These are phyloP conservation scores for Xylocopa sonorina DNA, from an alignment of 1,140 invertebrate genomes.

Conservation along the genomic window DNA sequence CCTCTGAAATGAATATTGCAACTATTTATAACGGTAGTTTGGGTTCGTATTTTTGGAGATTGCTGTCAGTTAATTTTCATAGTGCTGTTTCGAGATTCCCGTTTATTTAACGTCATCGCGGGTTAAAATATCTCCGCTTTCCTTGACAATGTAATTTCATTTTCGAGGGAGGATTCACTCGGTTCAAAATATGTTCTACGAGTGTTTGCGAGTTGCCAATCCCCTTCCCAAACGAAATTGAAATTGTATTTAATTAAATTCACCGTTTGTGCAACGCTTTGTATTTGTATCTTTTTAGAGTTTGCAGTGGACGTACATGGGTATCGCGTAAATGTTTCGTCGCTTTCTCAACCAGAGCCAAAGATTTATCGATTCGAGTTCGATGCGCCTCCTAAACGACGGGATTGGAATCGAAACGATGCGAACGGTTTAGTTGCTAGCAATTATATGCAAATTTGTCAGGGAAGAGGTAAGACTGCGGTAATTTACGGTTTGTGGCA, in stretches of 20 bases:
- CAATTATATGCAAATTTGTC: constrained; percentile 22
- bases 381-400: constrained; percentile 4
- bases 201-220: neutral
- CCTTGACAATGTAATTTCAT: neutral
- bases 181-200: neutral
- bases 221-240: neutral
- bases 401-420: neutral
- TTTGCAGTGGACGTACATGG: too few relatives aligned
- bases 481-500: constrained; percentile 19
- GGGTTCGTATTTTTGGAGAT: too few relatives aligned
- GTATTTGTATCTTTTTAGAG: too few relatives aligned
- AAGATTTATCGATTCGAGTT: constrained; percentile 11
- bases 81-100: neutral
- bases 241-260: too few relatives aligned
- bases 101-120: neutral
- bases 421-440: neutral
- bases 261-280: too few relatives aligned
- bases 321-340: too few relatives aligned
- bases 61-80: neutral
- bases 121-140: neutral
- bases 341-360: too few relatives aligned
- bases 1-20: too few relatives aligned
- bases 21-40: too few relatives aligned
- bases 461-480: neutral
- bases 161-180: neutral